Base-by-base conservation (phyloP, 2,113 vertebrate species). In the Cavia porcellus region DNA sequence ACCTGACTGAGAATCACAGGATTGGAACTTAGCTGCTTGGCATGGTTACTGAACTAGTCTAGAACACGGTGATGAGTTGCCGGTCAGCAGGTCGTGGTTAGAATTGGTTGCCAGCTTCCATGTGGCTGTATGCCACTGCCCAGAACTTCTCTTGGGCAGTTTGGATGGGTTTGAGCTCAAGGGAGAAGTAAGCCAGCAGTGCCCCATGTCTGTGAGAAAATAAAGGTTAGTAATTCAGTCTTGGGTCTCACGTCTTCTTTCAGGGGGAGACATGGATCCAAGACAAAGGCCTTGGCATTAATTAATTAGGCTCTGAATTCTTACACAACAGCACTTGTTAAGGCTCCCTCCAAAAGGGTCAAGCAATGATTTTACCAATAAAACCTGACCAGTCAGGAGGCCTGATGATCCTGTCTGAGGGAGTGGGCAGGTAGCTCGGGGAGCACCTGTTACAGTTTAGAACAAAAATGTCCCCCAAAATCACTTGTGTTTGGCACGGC, bases 111-210 rank as follows among this genome's bases (percentile, higher is more conserved):
- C 75, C 52, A 95, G 55, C 10, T 80, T 85, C 59, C 28, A 0
- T 35, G n/a, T 84, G 70, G 80, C 52, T 93, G 93, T 42, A 55
- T 45, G 35, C 47, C 95, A 92, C 52, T 42, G 94, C 88, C 96
- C 81, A 96, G 81, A 64, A 57, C 30, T 84, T 72, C 81, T 80
- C 55, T 24, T 25, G 47, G 57, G 38, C 47, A 50, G 42, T 66
- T 38, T 52, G 92, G 70, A 92, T 66, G 64, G 57, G 47, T 84
- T 59, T 92, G 72, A 24, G 91, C 66, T 94, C 77, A 50, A 92
- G 68, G 64, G 77, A 52, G 42, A 94, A 90, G 35, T 88, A 81
- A 92, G 70, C 79, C 66, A 52, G 28, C 32, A 20, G 52, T 70
- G 77, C 52, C 38, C 81, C 50, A 3, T 35, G 85, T 92, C 83